These are phyloP conservation scores for Sparidentex hasta DNA, from an alignment of 2,797 vertebrate genomes.

Conservation along the genomic window DNA sequence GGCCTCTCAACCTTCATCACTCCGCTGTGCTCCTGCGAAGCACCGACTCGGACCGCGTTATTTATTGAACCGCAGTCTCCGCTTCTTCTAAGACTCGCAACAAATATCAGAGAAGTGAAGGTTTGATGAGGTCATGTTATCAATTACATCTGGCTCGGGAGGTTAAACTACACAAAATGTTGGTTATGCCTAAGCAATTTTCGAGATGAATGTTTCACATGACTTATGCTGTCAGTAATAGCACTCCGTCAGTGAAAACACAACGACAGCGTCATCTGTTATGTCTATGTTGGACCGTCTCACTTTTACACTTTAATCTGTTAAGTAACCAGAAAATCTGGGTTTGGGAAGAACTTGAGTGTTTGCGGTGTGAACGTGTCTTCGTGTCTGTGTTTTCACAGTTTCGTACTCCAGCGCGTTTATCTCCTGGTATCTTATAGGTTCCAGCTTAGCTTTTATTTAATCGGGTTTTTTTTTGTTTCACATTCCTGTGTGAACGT, in stretches of 20 bases:
- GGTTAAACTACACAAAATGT: constrained; percentile 38
- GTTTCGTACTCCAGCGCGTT: constrained; percentile 39
- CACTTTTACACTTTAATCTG: constrained; percentile 35
- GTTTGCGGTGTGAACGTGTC: constrained; percentile 57
- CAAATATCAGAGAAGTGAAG: constrained; percentile 50
- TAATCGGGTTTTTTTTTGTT: constrained; percentile 44
- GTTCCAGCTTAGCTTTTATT: constrained; percentile 58
- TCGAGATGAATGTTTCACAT: constrained; percentile 56
- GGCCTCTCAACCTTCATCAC: constrained; percentile 77
- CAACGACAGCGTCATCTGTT: constrained; percentile 42
- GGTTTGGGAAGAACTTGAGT: constrained; percentile 29
- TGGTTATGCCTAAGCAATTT: constrained; percentile 38
- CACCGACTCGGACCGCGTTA: constrained; percentile 46
- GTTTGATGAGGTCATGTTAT: constrained; percentile 64
- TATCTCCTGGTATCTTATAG: constrained; percentile 49
- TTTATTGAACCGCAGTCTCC: constrained; percentile 58
- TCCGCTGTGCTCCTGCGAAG: constrained; percentile 55
- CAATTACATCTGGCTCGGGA: constrained; percentile 46
- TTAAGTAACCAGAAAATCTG: constrained; percentile 54
- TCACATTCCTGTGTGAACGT: constrained; percentile 58
- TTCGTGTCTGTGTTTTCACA: constrained; percentile 48
- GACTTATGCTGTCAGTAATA: constrained; percentile 51
- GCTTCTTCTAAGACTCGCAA: constrained; percentile 50
- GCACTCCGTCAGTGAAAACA: constrained; percentile 48
- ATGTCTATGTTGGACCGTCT: constrained; percentile 53